These are phyloP conservation scores for Hippocampus guttulatus DNA, from an alignment of 2,113 vertebrate species.

Conservation along the genomic window DNA sequence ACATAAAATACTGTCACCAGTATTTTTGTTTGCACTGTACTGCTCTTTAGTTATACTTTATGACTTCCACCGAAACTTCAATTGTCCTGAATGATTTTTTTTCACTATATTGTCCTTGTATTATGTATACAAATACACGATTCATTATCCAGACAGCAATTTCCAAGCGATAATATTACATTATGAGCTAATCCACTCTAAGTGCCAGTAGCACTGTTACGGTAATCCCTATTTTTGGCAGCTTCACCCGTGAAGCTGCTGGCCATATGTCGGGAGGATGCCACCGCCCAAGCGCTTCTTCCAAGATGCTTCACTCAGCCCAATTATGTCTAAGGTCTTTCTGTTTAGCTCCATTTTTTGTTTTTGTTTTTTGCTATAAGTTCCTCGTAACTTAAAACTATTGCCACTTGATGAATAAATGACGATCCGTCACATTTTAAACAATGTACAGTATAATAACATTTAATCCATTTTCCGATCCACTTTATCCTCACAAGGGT, in stretches of 20 bases:
- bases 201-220: slow-evolving; percentile 46
- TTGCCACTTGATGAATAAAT: not conserved
- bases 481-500: no score
- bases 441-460: not conserved
- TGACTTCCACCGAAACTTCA: not conserved
- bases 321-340: slow-evolving; percentile 57
- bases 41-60: not conserved
- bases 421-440: not conserved
- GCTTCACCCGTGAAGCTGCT: slow-evolving; percentile 32
- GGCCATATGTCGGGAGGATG: slow-evolving; percentile 56
- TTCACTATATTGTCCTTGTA: not conserved
- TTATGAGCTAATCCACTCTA: slow-evolving; percentile 32
- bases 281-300: slow-evolving; percentile 50
- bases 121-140: not conserved
- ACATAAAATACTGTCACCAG: no score
- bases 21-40: not conserved
- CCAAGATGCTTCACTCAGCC: slow-evolving; percentile 57
- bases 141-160: slow-evolving; percentile 18
- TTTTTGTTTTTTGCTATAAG: not conserved
- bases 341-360: not conserved
- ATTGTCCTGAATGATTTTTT: not conserved
- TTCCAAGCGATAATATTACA: slow-evolving; percentile 8
- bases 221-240: slow-evolving; percentile 64
- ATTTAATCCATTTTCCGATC: no score
- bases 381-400: not conserved